A percentile compares a stretch with the other conserved stretches of the same genome.
Conservation (phyloP, 1,140 invertebrate genomes). For the Metopolophium dirhodum region DNA sequence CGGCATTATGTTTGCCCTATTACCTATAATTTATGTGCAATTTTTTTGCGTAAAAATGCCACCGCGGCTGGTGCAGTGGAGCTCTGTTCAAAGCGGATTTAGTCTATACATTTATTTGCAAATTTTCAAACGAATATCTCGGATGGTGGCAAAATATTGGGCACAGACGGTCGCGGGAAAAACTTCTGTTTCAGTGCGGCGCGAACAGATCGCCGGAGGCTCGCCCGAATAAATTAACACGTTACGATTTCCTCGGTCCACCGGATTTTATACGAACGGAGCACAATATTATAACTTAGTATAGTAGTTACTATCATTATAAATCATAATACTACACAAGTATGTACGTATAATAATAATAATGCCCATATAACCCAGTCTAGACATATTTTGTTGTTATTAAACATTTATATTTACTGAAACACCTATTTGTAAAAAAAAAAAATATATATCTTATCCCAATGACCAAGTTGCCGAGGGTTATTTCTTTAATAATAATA, state of each 20-base stretch:
- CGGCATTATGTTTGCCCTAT: not conserved
- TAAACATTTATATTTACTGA: too few species aligned
- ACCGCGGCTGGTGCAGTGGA: not conserved
- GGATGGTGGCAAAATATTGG: not conserved
- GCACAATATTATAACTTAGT: not conserved
- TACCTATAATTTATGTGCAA: too few species aligned
- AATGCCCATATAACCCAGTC: too few species aligned
- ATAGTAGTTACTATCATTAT: too few species aligned
- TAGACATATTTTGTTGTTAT: too few species aligned
- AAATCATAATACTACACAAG: not conserved
- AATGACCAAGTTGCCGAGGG: too few species aligned
- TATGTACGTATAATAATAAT: not conserved
- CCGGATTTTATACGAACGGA: not conserved
- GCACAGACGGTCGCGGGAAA: not conserved
- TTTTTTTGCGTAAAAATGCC: not conserved
- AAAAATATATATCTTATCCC: too few species aligned
- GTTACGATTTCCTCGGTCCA: conserved; percentile 33
- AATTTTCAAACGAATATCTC: not conserved
- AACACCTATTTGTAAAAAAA: too few species aligned
- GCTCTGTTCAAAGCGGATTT: too few species aligned
- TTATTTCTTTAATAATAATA: too few species aligned
- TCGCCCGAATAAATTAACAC: not conserved
- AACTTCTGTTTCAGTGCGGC: not conserved
- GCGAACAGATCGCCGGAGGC: not conserved
- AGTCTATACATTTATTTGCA: not conserved